Evolutionary conservation across 2,888 invertebrate genomes (phyloP), one percentile per base, ranked within the genome.

Genomic region (Limnephilus auricula): DNA sequence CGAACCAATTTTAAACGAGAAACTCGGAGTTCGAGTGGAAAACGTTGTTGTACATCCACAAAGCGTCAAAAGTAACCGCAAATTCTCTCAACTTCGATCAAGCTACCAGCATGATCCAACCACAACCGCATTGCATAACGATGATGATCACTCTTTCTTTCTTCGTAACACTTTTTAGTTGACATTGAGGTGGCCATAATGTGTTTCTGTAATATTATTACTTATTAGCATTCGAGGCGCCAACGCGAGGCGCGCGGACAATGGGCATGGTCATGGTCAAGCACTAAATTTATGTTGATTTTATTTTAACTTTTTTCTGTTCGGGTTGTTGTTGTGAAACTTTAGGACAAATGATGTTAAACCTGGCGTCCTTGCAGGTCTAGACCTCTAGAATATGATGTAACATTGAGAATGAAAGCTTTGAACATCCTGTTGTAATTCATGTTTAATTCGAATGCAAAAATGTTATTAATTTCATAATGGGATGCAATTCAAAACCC

Each of bases 131-230:
- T 84, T 84, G 84, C 32, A 34, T 84, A 84, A 84, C 86, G 32
- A n/a, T 86, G 40, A 50, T 50, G 86, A 45, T 89, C 86, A 86
- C 86, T 86, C 50, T 86, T 45, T 86, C 50, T 86, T 86, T 45
- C 86, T 86, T 30, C 45, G 86, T 86, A 45, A 40, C 50, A 86
- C 86, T 86, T 45, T 50, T 86, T 45, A 86, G 15, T 45, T 86
- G 86, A 86, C 86, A 86, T 86, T 86, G 86, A 86, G 50, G 50
- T 37, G 50, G 86, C 40, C 86, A 45, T 45, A 86, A 86, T 86
- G 30, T n/a, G 25, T 15, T 86, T 45, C 86, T n/a, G 3, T 18
- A 65, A 25, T 65, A 65, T 65, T 65, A 86, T 86, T 86, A 86
- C 18, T 65, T 65, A 86, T 86, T 86, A 86, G 50, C 86, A 86